These are phyloP conservation scores for Sciurus vulgaris DNA, from an alignment of 2,797 vertebrate species.

Conservation along the genomic window DNA sequence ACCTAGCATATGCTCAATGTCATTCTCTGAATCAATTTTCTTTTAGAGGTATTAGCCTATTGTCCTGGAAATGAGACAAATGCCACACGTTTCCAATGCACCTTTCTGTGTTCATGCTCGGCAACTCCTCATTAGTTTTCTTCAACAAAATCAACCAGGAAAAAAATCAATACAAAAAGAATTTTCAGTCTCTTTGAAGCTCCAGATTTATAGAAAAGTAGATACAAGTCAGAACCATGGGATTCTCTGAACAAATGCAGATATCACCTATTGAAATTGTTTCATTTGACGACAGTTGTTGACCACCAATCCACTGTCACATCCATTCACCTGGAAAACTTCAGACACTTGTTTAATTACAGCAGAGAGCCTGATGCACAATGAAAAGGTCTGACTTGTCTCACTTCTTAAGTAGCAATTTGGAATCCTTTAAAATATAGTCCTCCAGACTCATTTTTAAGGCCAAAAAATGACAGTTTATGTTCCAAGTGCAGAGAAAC, in stretches of 20 bases:
- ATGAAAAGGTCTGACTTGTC: constrained; percentile 55
- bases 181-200: constrained; percentile 47
- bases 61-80: constrained; percentile 57
- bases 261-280: constrained; percentile 18
- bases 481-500: too few relatives aligned
- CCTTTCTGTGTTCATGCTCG: constrained; percentile 16
- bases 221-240: neutral
- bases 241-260: constrained; percentile 12
- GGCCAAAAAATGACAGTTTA: neutral
- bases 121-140: constrained; percentile 35
- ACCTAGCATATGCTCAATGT: constrained; percentile 12
- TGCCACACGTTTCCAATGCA: constrained; percentile 7
- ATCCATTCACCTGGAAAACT: constrained; percentile 24
- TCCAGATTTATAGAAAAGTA: constrained; percentile 51
- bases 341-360: constrained; percentile 56
- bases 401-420: constrained; percentile 64
- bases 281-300: constrained; percentile 5
- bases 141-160: constrained; percentile 63
- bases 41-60: constrained; percentile 15
- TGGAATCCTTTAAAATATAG: constrained; percentile 55
- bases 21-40: constrained; percentile 62
- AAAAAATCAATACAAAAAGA: constrained; percentile 65
- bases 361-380: neutral
- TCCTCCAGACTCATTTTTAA: neutral
- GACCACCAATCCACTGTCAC: neutral